Base-by-base conservation (phyloP, 92 coral and sea anemone genomes). In the Zoanthus sociatus region DNA sequence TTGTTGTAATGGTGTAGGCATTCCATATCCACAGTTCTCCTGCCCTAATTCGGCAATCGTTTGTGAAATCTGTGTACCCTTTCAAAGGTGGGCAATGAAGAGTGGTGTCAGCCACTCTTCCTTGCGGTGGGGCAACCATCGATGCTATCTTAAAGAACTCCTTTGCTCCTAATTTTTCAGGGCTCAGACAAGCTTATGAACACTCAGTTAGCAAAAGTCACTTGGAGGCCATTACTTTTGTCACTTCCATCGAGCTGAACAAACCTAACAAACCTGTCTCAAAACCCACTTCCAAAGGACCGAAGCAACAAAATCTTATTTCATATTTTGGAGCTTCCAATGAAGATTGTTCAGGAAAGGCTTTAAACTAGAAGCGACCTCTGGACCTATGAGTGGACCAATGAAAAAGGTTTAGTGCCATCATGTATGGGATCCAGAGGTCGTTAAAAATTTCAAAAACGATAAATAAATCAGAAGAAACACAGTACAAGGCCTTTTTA, bases 351-450 rank as follows among this genome's bases (percentile, higher is more conserved):
- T 26, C n/a, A 31, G 71, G n/a, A 6, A 48, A 45, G 18, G 37
- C 92, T 90, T 90, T 90, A 90, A 90, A 84, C 42, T 37, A 37
- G 42, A 37, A 37, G 42, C 42, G 92, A 86, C 92, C 92, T 90
- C 89, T 78, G 56, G 89, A 58, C 51, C 55, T 14, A 87, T 3
- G 1, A 64, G 30, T 67, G 21, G n/a, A 17, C 11, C 33, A 30
- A 7, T 12, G n/a, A 56, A 30, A 32, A 85, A 54, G 42, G 89
- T 78, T 6, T 71, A 45, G 21, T 90, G 92, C 45, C 68, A 71
- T 53, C 20, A 33, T 75, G 42, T 84, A 15, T 88, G 91, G 91
- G 88, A 83, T 73, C 88, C 84, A 75, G 91, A 88, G 91, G 88
- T 88, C 84, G 83, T 82, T 74, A 88, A 88, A 45, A 58, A 88